Base-by-base conservation (phyloP, 2,888 invertebrate species). In the Chelonus formosanus region DNA sequence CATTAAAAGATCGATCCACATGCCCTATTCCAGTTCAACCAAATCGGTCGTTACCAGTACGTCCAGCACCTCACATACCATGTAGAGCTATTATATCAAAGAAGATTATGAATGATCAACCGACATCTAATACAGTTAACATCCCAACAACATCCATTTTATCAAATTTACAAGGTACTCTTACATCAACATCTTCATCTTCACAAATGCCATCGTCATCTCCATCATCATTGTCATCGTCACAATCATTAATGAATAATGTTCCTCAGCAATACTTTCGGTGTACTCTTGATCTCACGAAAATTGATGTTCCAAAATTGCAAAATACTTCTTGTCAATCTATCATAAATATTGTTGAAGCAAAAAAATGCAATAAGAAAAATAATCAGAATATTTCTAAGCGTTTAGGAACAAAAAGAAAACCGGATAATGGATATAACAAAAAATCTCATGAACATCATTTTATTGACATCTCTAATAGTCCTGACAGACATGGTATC, bases 41-140 rank as follows among this genome's bases (percentile, higher is more conserved):
- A 20, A 82, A 82, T 72, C 79, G 75, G 31, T 78, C 78, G 5
- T 68, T 82, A 36, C 82, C 82, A 2, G 72, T 82, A 5, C 74
- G 75, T n/a, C 82, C 82, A 8, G 76, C 76, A 7, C 82, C 82
- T 0, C 76, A 70, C 43, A 70, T 62, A 1, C 74, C 70, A 32
- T 69, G 55, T 4, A 64, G 71, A 62, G 53, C 44, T 31, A 3
- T 59, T 34, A 10, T 36, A 20, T 50, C 58, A 1, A 57, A 48
- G 4, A 67, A 43, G 31, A 10, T n/a, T 4, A 44, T 31, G 3
- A 40, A 36, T 10, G n/a, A 50, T 32, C 35, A 52, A 32, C 32
- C 52, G 8, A 8, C 5, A 52, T 7, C 36, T 52, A 7, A 10
- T 61, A 20, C 50, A 35, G 36, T 20, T 20, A 59, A 36, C 36